Conservation (phyloP, 2,888 invertebrate species). For the Agrotis clavis region DNA sequence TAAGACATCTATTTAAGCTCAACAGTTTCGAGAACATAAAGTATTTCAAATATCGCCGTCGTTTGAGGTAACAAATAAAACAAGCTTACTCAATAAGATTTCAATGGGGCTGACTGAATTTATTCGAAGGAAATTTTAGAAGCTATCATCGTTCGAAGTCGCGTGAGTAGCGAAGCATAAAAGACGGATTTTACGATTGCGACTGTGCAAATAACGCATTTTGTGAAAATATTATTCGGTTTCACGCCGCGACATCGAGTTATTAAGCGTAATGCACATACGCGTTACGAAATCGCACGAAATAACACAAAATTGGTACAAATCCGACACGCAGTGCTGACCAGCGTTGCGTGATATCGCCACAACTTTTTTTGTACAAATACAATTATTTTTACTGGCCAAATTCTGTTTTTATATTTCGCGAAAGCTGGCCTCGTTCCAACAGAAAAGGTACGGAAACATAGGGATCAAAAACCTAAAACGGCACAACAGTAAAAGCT, state of each 20-base stretch:
- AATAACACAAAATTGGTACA: slow-evolving; percentile 1
- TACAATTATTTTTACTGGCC: slow-evolving; percentile 59
- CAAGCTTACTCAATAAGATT: slow-evolving; percentile 61
- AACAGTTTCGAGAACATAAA: slow-evolving; percentile 36
- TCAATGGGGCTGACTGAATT: slow-evolving; percentile 56
- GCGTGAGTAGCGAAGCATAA: slow-evolving; percentile 56
- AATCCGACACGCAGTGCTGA: slow-evolving; percentile 18
- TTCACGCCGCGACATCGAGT: slow-evolving; percentile 34
- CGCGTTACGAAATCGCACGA: slow-evolving; percentile 20
- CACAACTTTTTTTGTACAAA: slow-evolving; percentile 40
- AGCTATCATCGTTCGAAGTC: slow-evolving; percentile 55
- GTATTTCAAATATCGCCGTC: slow-evolving; percentile 34
- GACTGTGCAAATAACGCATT: slow-evolving; percentile 66
- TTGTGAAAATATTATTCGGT: slow-evolving; percentile 61
- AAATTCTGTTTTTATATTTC: slow-evolving; percentile 44
- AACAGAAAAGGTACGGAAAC: slow-evolving; percentile 46
- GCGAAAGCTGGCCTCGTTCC: slow-evolving; percentile 50
- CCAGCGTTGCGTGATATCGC: slow-evolving; percentile 31
- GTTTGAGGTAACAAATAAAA: slow-evolving; percentile 57
- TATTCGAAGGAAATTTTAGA: slow-evolving; percentile 58
- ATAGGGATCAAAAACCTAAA: slow-evolving; percentile 46
- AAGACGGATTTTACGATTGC: slow-evolving; percentile 69
- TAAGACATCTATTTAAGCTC: slow-evolving; percentile 38
- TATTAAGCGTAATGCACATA: slow-evolving; percentile 56
- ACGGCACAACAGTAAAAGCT: slow-evolving; percentile 44